Evolutionary conservation across 2,113 vertebrate genomes (phyloP), one percentile per base, ranked within the genome.

Genomic region (Urocolius indicus): DNA sequence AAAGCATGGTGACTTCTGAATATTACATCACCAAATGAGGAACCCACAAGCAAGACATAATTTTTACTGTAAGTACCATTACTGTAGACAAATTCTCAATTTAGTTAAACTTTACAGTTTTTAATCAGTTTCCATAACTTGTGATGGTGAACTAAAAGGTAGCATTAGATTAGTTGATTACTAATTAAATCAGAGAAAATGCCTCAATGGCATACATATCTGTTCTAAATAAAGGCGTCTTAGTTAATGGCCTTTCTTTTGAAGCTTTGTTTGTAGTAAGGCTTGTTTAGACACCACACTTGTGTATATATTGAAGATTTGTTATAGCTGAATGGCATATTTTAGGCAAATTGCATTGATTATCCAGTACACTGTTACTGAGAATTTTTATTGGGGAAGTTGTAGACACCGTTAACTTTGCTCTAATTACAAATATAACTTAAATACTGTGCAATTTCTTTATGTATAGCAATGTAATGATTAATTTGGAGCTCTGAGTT

Each of bases 11-110:
- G 97, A 98, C 96, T 97, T 95, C 97, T 97, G 94, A 96, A 95
- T 96, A 96, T 95, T 97, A 87, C 91, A 96, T 95, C 97, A 94
- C 95, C 97, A 98, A 98, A 98, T 98, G 98, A 98, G 97, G 98
- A 98, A 98, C 98, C 97, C 97, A 97, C 97, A 97, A 94, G 97
- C 91, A 94, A 98, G 97, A 94, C 97, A 98, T 89, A 98, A 96
- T 92, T 98, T 98, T 96, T 98, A 97, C 96, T 91, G 98, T 98
- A 96, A 98, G 98, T 98, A 97, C 61, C 3, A 32, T 67, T 75
- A 41, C 68, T 72, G 34, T 24, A 76, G 62, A 86, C 32, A 81
- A 94, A 84, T 63, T 52, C 12, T 63, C 61, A 41, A 10, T 74
- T 72, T 48, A 63, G 16, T 79, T 71, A 51, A 79, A n/a, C 59